Base-by-base conservation (phyloP, 1,140 invertebrate species). In the Cyrtorhinus lividipennis region DNA sequence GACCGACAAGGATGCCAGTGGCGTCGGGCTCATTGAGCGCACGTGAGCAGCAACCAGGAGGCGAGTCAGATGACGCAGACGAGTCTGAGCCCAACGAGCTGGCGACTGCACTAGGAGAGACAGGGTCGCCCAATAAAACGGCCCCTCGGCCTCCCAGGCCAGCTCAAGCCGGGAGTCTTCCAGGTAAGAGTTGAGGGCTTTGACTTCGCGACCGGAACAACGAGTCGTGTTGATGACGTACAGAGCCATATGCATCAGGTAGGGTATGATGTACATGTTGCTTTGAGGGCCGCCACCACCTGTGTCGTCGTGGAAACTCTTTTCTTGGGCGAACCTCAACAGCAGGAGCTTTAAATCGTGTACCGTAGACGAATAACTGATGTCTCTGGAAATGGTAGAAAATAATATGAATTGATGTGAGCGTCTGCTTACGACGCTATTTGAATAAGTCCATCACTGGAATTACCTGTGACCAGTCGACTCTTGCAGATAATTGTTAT, bases 251-350 rank as follows among this genome's bases (percentile, higher is more conserved):
- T 97, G 94, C 62, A 93, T 81, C 26, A 97, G 78, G 73, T 96
- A 96, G 22, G 95, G 94, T 61, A 97, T 81, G 67, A 98, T 83
- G 73, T 97, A 92, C 85, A 98, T 89, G 76, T 99, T 98, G 24
- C 92, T 96, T 71, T 98, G 91, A 10, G 91, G 90, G 15, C 95
- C 91, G 66, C 95, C 95, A 65, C 95, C 95, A 13, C 94, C 93
- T 22, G 91, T 93, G 74, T 98, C 94, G 73, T 97, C 92, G 72
- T 95, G 94, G 77, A 98, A 98, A 62, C 88, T 91, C 71, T 91
- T 90, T 68, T 95, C 94, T 72, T 90, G 84, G 0, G 94, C 90
- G 77, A 98, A 98, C 63, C 91, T 79, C 68, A 92, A 70, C 25
- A 98, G 73, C 56, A 98, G 75, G 66, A 97, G 76, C 76, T 98